Evolutionary conservation across 2,797 vertebrate genomes (phyloP), one percentile per base, ranked within the genome.

Genomic region (Cygnus olor): DNA sequence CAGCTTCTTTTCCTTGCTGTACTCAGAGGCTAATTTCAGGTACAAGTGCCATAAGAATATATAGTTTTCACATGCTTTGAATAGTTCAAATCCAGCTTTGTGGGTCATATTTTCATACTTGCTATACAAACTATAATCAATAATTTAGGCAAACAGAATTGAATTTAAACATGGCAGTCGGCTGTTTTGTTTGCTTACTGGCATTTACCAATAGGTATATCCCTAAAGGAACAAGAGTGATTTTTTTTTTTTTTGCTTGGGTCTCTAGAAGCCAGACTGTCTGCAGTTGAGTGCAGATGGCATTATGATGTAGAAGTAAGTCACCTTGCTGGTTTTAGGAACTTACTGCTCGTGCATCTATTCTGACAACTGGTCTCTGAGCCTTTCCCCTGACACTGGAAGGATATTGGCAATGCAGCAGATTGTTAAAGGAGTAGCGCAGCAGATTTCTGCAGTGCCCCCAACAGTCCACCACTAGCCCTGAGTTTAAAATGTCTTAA

Each of bases 211-310:
- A 10, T 32, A 34, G 42, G 44, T 8, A 14, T 1, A 12, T 30
- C 40, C 57, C 36, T 44, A 32, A 64, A 78, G 40, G 30, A 90
- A 15, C 15, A 85, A 5, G 15, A 60, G 14, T 3, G 42, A 4
- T 1, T 57, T 38, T 58, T 85, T 57, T 54, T 64, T 5, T 1
- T 20, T 49, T 58, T 64, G 11, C 0, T 0, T 40, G 44, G 44
- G 19, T 47, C 42, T 17, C 8, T 17, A 32, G n/a, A n/a, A 44
- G 34, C 18, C 72, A 80, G 68, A 30, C 11, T 53, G 4, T 73
- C 81, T 77, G 60, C 12, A 6, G 28, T 73, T 8, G n/a, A 49
- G 36, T 68, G 69, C 30, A 58, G 47, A 42, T 36, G 53, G 19
- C 27, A 18, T 38, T 9, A 1, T 4, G 4, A 11, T 30, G 18